A percentile compares a stretch with the other conserved stretches of the same genome.
Evolutionary conservation across 2,888 invertebrate genomes (phyloP).

Genomic region (Pristionchus mayeri): DNA sequence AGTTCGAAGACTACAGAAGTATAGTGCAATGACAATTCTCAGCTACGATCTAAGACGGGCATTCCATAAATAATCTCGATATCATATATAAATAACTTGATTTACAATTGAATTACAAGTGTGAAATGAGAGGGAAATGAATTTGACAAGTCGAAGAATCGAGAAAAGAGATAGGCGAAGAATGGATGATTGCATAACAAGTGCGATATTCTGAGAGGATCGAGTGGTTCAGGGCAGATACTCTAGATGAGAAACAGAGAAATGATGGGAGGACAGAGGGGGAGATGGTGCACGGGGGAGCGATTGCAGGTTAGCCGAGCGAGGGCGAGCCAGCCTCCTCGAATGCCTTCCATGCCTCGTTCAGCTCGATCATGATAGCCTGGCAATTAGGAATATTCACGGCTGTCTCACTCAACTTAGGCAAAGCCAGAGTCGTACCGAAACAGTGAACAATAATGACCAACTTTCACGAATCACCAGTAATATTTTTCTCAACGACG

Average conservation of each 20-base stretch:
- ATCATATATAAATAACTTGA: neutral
- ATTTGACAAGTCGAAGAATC: neutral
- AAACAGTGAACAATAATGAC: no score
- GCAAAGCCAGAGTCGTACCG: no score
- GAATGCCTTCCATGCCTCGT: constrained; percentile 98
- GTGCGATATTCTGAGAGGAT: no score
- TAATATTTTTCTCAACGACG: no score
- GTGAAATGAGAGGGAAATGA: neutral
- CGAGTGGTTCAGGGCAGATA: neutral
- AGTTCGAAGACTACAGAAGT: neutral
- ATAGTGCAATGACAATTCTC: neutral
- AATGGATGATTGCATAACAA: constrained; percentile 11
- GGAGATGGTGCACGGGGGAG: neutral
- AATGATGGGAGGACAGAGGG: neutral
- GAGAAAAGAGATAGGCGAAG: neutral
- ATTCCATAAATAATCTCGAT: neutral
- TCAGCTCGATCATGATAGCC: constrained; percentile 97
- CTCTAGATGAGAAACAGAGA: neutral
- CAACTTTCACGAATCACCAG: no score
- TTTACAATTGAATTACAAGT: constrained; percentile 16
- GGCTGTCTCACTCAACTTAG: no score
- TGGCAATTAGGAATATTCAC: constrained; percentile 14
- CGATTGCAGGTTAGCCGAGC: neutral
- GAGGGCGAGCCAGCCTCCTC: constrained; percentile 79
- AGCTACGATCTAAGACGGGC: no score